These are phyloP conservation scores for Andrena haemorrhoa DNA, from an alignment of 2,888 invertebrate genomes.

Conservation along the genomic window DNA sequence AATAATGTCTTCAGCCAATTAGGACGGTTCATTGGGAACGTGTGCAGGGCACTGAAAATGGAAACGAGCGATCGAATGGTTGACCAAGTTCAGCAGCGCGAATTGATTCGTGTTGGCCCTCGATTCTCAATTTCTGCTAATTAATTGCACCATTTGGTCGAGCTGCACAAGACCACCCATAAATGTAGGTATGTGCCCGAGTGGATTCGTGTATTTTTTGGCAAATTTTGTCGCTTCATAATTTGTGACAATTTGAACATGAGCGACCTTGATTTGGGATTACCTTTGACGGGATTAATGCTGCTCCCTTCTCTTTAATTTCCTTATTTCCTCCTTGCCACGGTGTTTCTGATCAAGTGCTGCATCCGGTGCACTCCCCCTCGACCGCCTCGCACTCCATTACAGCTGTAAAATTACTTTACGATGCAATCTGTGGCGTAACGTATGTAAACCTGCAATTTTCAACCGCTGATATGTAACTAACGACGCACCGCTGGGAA, in stretches of 20 bases:
- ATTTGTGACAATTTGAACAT: background rate
- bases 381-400: background rate
- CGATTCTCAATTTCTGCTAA: slow-evolving; percentile 6
- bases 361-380: slow-evolving; percentile 12
- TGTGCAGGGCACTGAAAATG: background rate
- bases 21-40: background rate
- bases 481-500: slow-evolving; percentile 29
- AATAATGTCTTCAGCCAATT: slow-evolving; percentile 1
- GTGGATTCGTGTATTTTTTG: no score
- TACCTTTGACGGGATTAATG: background rate
- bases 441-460: slow-evolving; percentile 42
- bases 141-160: slow-evolving; percentile 15
- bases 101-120: background rate
- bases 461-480: slow-evolving; percentile 40
- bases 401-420: slow-evolving; percentile 40
- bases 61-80: slow-evolving; percentile 10
- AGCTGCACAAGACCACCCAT: background rate
- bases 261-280: background rate
- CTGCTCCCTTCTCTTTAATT: background rate
- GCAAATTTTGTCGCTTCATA: no score
- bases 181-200: no score
- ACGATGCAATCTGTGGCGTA: slow-evolving; percentile 36
- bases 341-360: background rate
- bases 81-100: slow-evolving; percentile 2
- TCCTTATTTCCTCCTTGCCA: background rate